Base-by-base conservation (phyloP, 2,888 invertebrate species). In the Cynaeus angustus region DNA sequence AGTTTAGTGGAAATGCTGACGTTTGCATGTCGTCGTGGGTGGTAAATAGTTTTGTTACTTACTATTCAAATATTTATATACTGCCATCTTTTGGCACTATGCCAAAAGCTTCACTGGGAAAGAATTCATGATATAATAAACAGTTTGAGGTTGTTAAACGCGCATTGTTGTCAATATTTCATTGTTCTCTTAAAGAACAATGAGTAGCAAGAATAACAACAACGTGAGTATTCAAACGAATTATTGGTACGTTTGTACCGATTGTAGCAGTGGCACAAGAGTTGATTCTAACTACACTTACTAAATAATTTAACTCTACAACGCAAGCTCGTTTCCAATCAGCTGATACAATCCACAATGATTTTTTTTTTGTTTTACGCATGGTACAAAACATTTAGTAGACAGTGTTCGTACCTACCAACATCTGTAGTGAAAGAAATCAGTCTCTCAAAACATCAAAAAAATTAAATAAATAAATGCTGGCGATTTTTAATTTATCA, bases 61-160 rank as follows among this genome's bases (percentile, higher is more conserved):
- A 28, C 28, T 43, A 30, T 55, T 65, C 37, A 43, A 67, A 71
- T 72, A 75, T 76, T 75, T 75, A 76, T 72, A 67, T 64, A 68
- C 71, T 67, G 72, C 64, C 72, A 70, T 74, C 70, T 73, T 67
- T 26, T 75, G 76, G 76, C 74, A 41, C 13, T 41, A 14, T 46
- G 70, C 75, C 76, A 76, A 72, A 73, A 71, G 56, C 52, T 12
- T 43, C 8, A 26, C 26, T 41, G 58, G 10, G 55, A 72, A 74
- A 74, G 58, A 72, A 71, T 64, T 53, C 59, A 65, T 65, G 41
- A 66, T 66, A 16, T 48, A 70, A 73, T 66, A 66, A 69, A 73
- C 38, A 59, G 68, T 71, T 73, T 65, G 68, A 64, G 72, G 73
- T 73, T 72, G 73, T 71, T 73, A 73, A 70, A 72, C 65, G 59